These are phyloP conservation scores for Aldrovandia affinis DNA, from an alignment of 2,797 vertebrate species.

Conservation along the genomic window DNA sequence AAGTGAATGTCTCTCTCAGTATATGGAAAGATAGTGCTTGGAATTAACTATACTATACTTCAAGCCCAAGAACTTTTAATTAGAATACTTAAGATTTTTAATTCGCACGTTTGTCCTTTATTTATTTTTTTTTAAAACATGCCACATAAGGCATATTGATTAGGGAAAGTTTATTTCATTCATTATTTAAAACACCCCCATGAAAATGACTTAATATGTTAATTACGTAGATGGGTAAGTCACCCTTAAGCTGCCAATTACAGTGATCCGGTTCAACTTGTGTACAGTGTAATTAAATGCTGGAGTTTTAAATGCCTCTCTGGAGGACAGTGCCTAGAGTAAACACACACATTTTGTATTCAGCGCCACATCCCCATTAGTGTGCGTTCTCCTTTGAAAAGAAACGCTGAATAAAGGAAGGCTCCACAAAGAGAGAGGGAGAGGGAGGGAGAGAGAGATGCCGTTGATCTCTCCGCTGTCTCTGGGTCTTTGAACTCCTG, in stretches of 20 bases:
- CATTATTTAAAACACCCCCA: not conserved
- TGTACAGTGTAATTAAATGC: not conserved
- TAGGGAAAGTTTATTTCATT: not conserved
- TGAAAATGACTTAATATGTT: not conserved
- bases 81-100: not conserved
- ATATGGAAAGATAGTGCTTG: not conserved
- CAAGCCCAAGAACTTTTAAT: not conserved
- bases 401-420: not conserved
- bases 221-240: not conserved
- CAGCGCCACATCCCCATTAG: not conserved
- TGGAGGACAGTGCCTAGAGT: not conserved
- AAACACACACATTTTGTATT: not conserved
- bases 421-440: not conserved
- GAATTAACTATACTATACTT: not conserved
- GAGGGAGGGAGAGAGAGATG: not conserved
- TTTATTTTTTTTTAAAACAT: not conserved
- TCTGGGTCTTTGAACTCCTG: slow-evolving; percentile 39
- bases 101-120: not conserved
- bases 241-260: not conserved
- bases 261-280: not conserved
- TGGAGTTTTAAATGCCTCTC: not conserved
- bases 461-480: slow-evolving; percentile 40
- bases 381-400: not conserved
- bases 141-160: not conserved
- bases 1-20: not conserved